phyloP scores from a whole-genome alignment of 2,113 vertebrate species.

The Zosterops lateralis region DNA sequence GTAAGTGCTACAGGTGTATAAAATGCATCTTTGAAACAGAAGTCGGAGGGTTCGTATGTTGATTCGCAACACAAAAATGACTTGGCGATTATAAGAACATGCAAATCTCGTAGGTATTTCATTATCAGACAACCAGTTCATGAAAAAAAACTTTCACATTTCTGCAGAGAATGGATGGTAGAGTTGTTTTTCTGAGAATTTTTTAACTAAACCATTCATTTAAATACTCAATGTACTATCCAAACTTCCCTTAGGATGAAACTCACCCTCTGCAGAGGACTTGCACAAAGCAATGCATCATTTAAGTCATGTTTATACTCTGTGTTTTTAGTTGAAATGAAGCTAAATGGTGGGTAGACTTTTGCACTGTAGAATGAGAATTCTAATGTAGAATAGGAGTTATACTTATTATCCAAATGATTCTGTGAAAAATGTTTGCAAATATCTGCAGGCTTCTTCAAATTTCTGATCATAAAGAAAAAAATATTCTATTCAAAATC shows the following conservation, averaged over 20 bases:
- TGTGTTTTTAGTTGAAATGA: not conserved
- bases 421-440: not conserved
- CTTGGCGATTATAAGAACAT: not conserved
- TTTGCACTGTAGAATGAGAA: not conserved
- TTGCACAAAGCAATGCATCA: not conserved
- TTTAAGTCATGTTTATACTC: not conserved
- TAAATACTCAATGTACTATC: not conserved
- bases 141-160: not conserved
- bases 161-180: not conserved
- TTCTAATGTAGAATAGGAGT: not conserved
- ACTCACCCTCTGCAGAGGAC: not conserved
- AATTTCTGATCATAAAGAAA: not conserved
- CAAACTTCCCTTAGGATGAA: not conserved
- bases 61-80: not conserved
- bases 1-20: not conserved
- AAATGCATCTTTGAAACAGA: not conserved
- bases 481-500: not conserved
- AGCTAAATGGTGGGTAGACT: not conserved
- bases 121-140: not conserved
- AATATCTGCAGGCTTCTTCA: not conserved
- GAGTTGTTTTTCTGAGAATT: not conserved
- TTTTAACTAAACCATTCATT: not conserved
- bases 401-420: not conserved
- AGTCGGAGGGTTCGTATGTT: not conserved
- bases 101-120: not conserved